phyloP scores from a whole-genome alignment of 2,888 invertebrate genomes.

The Hoplodrina ambigua region DNA sequence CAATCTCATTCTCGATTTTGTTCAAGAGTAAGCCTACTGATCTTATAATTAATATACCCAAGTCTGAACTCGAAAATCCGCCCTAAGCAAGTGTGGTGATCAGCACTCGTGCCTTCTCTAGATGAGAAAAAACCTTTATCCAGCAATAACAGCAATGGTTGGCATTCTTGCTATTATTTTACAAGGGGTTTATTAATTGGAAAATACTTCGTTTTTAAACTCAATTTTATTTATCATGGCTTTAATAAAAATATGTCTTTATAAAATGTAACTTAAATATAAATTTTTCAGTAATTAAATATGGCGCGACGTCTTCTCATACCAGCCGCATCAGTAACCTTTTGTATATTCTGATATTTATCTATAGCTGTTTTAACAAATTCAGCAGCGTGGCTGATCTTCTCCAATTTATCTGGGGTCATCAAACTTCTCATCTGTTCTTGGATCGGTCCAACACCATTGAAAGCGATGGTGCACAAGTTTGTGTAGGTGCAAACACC shows the following conservation, averaged over 20 bases:
- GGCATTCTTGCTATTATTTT: too few species aligned
- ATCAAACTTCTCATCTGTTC: conserved; percentile 90
- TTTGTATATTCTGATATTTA: conserved; percentile 89
- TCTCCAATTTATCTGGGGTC: conserved; percentile 91
- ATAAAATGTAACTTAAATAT: conserved; percentile 31
- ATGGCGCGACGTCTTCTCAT: conserved; percentile 74
- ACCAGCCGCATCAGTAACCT: conserved; percentile 68
- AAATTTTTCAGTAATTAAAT: conserved; percentile 49
- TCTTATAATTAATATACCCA: too few species aligned
- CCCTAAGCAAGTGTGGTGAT: too few species aligned
- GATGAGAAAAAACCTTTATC: too few species aligned
- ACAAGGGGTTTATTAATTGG: neutral
- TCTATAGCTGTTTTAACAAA: conserved; percentile 91
- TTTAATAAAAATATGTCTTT: conserved; percentile 44
- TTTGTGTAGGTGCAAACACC: conserved; percentile 91
- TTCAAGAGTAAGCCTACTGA: too few species aligned
- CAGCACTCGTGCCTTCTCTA: too few species aligned
- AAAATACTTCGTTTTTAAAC: neutral
- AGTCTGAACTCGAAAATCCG: too few species aligned
- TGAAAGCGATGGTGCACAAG: conserved; percentile 90
- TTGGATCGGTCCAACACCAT: conserved; percentile 91
- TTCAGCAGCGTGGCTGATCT: conserved; percentile 90
- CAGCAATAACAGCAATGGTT: too few species aligned
- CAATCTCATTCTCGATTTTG: too few species aligned
- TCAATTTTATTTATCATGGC: conserved; percentile 2